phyloP scores from a whole-genome alignment of 2,888 invertebrate genomes.

The Micoletzkya japonica region DNA sequence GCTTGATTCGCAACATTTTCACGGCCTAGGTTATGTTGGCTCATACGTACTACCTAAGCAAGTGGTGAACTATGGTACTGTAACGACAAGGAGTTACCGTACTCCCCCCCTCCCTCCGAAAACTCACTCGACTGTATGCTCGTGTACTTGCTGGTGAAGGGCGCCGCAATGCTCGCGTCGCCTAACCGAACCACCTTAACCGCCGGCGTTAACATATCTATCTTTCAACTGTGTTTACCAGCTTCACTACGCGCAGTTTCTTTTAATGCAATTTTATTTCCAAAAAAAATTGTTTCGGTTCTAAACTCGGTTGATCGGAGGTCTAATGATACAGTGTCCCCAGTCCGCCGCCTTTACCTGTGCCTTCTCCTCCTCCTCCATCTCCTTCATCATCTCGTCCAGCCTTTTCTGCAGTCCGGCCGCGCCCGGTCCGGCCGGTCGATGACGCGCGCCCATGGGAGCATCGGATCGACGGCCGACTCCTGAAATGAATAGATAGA shows the following conservation, averaged over 20 bases:
- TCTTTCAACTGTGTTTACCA: not conserved
- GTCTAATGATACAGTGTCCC: not conserved
- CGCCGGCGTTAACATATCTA: not conserved
- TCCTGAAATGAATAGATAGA: not conserved
- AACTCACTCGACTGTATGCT: constrained; percentile 89
- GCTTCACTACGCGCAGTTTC: not conserved
- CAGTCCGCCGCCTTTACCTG: constrained; percentile 10
- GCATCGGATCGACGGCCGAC: constrained; percentile 28
- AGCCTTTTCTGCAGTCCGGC: constrained; percentile 67
- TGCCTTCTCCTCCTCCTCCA: constrained; percentile 79
- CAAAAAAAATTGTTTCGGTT: too few relatives aligned
- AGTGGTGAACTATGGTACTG: too few relatives aligned
- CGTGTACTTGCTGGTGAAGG: constrained; percentile 94
- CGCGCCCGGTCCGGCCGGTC: constrained; percentile 1
- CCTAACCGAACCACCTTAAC: constrained; percentile 88
- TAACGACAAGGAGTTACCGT: too few relatives aligned
- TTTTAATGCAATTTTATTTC: too few relatives aligned
- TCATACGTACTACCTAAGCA: too few relatives aligned
- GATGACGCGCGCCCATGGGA: constrained; percentile 21
- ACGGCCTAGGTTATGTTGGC: too few relatives aligned
- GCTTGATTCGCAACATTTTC: too few relatives aligned
- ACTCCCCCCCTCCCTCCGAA: not conserved
- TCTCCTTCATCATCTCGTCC: constrained; percentile 76
- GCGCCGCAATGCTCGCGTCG: constrained; percentile 97
- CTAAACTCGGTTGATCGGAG: too few relatives aligned